These are phyloP conservation scores for Steromphala cineraria DNA, from an alignment of 2,888 invertebrate species.

Conservation along the genomic window DNA sequence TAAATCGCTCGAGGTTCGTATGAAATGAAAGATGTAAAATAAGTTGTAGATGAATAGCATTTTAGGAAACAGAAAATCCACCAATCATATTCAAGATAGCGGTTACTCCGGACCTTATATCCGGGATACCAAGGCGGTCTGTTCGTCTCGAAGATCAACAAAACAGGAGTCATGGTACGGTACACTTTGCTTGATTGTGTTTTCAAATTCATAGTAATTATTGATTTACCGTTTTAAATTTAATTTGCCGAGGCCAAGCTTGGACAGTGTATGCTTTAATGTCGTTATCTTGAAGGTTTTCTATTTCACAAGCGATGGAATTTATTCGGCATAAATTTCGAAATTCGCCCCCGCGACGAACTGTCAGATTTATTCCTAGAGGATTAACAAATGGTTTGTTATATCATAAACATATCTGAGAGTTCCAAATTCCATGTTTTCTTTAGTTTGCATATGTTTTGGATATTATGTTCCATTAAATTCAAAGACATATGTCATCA, in stretches of 20 bases:
- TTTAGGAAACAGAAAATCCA: neutral
- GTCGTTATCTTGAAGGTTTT: neutral
- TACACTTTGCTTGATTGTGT: neutral
- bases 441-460: too few species aligned
- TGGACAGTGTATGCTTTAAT: neutral
- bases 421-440: too few species aligned
- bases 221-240: neutral
- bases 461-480: too few species aligned
- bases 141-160: constrained; percentile 68
- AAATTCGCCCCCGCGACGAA: neutral
- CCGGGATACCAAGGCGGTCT: constrained; percentile 28
- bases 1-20: too few species aligned
- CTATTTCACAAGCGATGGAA: neutral
- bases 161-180: constrained; percentile 49
- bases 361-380: neutral
- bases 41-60: too few species aligned
- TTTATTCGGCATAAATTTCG: constrained; percentile 2
- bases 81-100: neutral
- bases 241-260: neutral
- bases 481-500: too few species aligned
- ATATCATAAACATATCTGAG: neutral
- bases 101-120: constrained; percentile 9
- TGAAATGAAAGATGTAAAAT: too few species aligned
- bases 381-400: neutral
- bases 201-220: neutral